A percentile compares a stretch with the other conserved stretches of the same genome.
Conservation (phyloP, 1,140 invertebrate species). For the Euglossa dilemma region DNA sequence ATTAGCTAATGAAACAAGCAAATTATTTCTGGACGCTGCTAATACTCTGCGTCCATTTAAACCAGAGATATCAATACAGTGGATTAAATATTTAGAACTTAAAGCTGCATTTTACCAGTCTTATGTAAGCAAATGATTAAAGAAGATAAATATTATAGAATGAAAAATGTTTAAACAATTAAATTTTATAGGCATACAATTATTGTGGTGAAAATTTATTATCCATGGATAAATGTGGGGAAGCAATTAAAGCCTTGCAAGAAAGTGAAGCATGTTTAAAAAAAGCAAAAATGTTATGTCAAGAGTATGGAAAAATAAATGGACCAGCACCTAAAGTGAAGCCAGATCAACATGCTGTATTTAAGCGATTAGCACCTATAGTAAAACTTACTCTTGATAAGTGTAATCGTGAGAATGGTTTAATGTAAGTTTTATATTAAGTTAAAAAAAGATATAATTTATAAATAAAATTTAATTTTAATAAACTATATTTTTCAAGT, state of each 20-base stretch:
- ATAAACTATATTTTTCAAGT: conserved; percentile 73
- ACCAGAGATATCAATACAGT: conserved; percentile 84
- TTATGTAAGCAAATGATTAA: conserved; percentile 82
- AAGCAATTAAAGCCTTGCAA: conserved; percentile 86
- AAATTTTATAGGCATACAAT: conserved; percentile 84
- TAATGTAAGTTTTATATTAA: conserved; percentile 84
- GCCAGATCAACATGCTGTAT: conserved; percentile 87
- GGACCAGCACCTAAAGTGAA: conserved; percentile 85
- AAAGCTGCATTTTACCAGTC: conserved; percentile 86
- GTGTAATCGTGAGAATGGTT: conserved; percentile 88
- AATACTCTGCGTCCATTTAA: conserved; percentile 84
- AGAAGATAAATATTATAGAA: not conserved
- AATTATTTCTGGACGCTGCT: conserved; percentile 85
- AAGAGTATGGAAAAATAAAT: conserved; percentile 85
- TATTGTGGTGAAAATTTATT: conserved; percentile 87
- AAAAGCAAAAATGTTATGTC: conserved; percentile 83
- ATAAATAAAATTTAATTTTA: conserved; percentile 12
- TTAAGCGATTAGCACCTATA: conserved; percentile 84
- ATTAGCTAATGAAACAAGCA: conserved; percentile 87
- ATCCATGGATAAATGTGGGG: conserved; percentile 88
- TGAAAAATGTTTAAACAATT: not conserved
- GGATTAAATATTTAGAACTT: conserved; percentile 87
- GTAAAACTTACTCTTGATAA: conserved; percentile 87
- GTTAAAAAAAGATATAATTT: not conserved
- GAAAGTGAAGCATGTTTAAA: conserved; percentile 85